Evolutionary conservation across 2,797 vertebrate species (phyloP).

Genomic region (Novumbra hubbsi): DNA sequence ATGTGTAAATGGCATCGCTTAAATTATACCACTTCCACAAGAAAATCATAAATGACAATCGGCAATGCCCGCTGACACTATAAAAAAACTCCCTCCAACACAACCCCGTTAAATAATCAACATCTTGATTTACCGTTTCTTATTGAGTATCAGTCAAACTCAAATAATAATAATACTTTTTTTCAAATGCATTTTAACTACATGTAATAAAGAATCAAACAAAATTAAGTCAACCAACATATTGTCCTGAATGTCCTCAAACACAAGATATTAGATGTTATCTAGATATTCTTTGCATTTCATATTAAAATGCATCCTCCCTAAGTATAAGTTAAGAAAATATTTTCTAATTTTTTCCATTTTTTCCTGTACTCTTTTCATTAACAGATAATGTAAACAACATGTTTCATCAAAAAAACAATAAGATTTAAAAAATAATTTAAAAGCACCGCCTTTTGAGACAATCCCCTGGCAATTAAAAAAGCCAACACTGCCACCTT

Average conservation of each 20-base stretch:
- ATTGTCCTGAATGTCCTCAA: too few relatives aligned
- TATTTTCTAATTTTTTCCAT: not conserved
- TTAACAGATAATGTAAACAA: not conserved
- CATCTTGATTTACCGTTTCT: not conserved
- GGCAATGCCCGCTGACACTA: not conserved
- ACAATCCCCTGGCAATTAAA: conserved; percentile 4
- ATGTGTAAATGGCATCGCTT: not conserved
- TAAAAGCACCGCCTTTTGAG: conserved; percentile 8
- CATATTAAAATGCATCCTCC: too few relatives aligned
- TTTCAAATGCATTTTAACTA: too few relatives aligned
- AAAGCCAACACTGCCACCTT: conserved; percentile 40
- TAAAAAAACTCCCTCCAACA: not conserved
- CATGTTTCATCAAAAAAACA: not conserved
- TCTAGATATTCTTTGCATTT: too few relatives aligned
- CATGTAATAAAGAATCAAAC: too few relatives aligned
- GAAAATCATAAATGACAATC: too few relatives aligned
- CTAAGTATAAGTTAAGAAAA: not conserved
- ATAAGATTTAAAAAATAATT: not conserved
- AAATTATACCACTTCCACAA: too few relatives aligned
- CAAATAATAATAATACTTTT: too few relatives aligned
- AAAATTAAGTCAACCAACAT: too few relatives aligned
- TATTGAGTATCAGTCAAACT: too few relatives aligned
- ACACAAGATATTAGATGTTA: too few relatives aligned
- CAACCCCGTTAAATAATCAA: not conserved
- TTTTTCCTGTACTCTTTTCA: not conserved